Percentiles rank a stretch among this genome's conserved stretches.
phyloP scores from a whole-genome alignment of 2,113 vertebrate genomes.

The Cairina moschata region DNA sequence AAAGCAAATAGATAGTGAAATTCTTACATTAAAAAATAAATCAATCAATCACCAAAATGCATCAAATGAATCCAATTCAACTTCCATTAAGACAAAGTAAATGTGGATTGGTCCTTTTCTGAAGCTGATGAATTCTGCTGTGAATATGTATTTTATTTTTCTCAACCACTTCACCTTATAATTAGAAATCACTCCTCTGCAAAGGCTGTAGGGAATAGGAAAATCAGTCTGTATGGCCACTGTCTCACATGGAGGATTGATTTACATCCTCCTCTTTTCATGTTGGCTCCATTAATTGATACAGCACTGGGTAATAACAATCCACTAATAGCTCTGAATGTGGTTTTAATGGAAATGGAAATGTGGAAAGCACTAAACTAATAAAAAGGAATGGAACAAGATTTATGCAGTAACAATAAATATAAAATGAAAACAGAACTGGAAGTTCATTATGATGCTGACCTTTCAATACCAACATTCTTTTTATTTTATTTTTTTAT shows the following conservation, averaged over 20 bases:
- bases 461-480: not conserved
- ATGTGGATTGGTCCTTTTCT: not conserved
- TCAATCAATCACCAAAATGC: not conserved
- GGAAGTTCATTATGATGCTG: not conserved
- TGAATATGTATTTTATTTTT: not conserved
- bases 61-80: not conserved
- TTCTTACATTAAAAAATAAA: not conserved
- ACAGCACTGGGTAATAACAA: constrained; percentile 45
- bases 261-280: constrained; percentile 47
- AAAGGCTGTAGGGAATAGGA: not conserved
- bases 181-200: constrained; percentile 7
- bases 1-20: not conserved
- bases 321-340: constrained; percentile 59
- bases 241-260: constrained; percentile 34
- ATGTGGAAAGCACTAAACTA: constrained; percentile 41
- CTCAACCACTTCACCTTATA: not conserved
- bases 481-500: not conserved
- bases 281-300: constrained; percentile 70
- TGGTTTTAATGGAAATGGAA: constrained; percentile 62
- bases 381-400: constrained; percentile 47
- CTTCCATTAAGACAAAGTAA: not conserved
- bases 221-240: not conserved
- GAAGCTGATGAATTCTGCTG: not conserved
- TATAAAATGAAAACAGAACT: constrained; percentile 1
- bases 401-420: constrained; percentile 62